Evolutionary conservation across 1,140 invertebrate genomes (phyloP).

Genomic region (Philaenus spumarius): DNA sequence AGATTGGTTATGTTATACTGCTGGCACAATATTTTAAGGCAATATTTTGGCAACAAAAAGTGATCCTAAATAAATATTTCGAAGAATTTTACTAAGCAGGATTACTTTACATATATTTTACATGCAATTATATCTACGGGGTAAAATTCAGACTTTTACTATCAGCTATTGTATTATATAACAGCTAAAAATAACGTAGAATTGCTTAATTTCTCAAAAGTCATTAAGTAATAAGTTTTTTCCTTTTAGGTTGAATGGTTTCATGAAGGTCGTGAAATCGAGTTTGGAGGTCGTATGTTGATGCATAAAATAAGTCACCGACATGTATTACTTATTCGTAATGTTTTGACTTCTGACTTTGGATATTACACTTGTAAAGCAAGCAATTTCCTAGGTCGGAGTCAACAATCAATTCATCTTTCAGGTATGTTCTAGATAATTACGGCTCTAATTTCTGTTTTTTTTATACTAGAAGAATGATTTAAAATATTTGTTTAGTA

Average conservation of each 20-base stretch:
- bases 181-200: too few species aligned
- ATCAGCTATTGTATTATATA: too few species aligned
- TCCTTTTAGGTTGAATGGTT: constrained; percentile 43
- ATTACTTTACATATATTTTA: too few species aligned
- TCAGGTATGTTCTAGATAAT: constrained; percentile 36
- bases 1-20: not conserved
- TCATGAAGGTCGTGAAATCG: constrained; percentile 33
- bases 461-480: not conserved
- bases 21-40: too few species aligned
- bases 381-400: constrained; percentile 58
- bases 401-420: constrained; percentile 46
- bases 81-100: too few species aligned
- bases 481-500: too few species aligned
- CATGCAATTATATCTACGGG: too few species aligned
- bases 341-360: constrained; percentile 60
- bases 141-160: too few species aligned
- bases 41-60: not conserved
- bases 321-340: constrained; percentile 59
- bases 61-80: not conserved
- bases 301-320: constrained; percentile 48
- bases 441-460: too few species aligned
- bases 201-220: too few species aligned
- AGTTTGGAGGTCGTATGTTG: constrained; percentile 42
- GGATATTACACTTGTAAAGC: constrained; percentile 71
- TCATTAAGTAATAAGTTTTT: not conserved